Base-by-base conservation (phyloP, 2,797 vertebrate genomes). In the Myotis findleyi region DNA sequence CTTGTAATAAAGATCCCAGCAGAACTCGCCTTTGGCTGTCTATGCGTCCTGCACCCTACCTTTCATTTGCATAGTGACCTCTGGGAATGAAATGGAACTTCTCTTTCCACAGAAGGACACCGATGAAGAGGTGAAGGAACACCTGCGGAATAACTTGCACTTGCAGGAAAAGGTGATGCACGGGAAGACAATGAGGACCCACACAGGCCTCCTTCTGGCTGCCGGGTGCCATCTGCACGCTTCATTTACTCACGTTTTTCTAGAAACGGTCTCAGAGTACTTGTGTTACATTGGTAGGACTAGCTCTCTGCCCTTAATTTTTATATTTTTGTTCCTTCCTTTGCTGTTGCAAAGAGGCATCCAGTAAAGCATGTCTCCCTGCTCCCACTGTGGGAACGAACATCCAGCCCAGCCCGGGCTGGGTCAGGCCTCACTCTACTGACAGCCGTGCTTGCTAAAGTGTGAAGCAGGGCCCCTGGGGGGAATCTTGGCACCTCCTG, bases 101-200 rank as follows among this genome's bases (percentile, higher is more conserved):
- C 7, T 98, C 68, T 92, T 97, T 98, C 92, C 92, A 97, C 98
- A 99, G 99, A 99, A 98, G 98, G 99, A 99, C 96, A 99, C 99
- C 41, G 99, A 99, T 69, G 99, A 99, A 47, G 99, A 99, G 97
- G 99, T 99, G 92, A 99, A 99, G 98, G 99, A 99, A 62, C 99
- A 99, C 62, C 98, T 99, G 95, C 98, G 98, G 47, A 99, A 99
- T 95, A 99, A 99, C 96, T 98, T 99, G 92, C 99, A 99, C 97
- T 98, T 99, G 86, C 99, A 99, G 95, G 99, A 99, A 97, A 99
- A 99, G 99, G 99, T 99, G 98, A 98, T 36, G 13, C 2, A 4
- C 5, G 1, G 49, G 57, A 27, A 66, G 6, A 41, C 47, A 5
- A 8, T 7, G 17, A 18, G 23, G 64, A 21, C 12, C 27, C 73